Percentiles rank a stretch among this genome's conserved stretches.
Conservation (phyloP, 2,113 vertebrate genomes). For the Saguinus midas region DNA sequence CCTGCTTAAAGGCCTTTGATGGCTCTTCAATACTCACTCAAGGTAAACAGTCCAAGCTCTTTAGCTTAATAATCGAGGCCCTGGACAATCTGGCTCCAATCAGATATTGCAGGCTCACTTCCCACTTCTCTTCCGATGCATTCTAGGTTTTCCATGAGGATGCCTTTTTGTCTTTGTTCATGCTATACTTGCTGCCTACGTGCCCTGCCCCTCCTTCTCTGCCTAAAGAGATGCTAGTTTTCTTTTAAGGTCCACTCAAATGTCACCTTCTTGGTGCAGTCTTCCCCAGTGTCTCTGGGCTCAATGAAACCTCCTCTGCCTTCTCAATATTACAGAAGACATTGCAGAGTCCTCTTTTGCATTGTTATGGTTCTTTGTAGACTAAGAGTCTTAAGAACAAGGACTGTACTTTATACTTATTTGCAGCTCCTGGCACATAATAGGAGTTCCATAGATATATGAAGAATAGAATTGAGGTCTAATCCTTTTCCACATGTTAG, state of each 20-base stretch:
- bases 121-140: neutral
- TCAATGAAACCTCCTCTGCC: neutral
- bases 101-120: neutral
- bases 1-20: constrained; percentile 24
- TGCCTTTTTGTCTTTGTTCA: neutral
- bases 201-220: neutral
- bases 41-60: constrained; percentile 39
- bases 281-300: neutral
- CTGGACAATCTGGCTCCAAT: constrained; percentile 17
- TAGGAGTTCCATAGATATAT: neutral
- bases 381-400: neutral
- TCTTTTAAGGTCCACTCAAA: neutral
- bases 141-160: neutral
- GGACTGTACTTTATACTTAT: neutral
- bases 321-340: neutral
- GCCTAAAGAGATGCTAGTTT: neutral
- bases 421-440: neutral
- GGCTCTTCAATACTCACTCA: constrained; percentile 48
- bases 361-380: neutral
- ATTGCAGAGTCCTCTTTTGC: neutral
- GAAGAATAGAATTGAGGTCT: neutral
- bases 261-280: neutral
- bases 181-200: neutral
- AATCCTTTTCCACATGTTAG: neutral
- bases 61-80: constrained; percentile 42